phyloP scores from a whole-genome alignment of 2,113 vertebrate genomes.

The Eptatretus burgeri region DNA sequence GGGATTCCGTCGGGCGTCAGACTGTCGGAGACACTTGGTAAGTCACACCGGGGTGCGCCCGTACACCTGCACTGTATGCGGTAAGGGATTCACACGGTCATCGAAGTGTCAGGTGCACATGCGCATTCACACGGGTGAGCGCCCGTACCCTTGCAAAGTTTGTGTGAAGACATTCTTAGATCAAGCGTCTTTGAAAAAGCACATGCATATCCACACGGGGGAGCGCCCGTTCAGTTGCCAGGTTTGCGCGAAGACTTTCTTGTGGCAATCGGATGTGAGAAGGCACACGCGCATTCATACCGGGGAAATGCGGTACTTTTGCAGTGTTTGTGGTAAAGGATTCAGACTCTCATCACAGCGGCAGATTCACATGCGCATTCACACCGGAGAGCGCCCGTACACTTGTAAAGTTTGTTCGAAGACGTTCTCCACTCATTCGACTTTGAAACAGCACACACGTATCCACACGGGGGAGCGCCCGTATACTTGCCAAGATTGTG shows the following conservation, averaged over 20 bases:
- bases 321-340: neutral
- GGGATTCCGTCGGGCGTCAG: constrained; percentile 10
- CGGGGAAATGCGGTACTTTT: neutral
- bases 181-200: neutral
- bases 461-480: constrained; percentile 5
- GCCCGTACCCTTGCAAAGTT: constrained; percentile 1
- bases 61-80: constrained; percentile 19
- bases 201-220: neutral
- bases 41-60: constrained; percentile 35
- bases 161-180: neutral
- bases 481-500: neutral
- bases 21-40: constrained; percentile 7
- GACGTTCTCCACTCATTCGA: neutral
- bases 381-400: constrained; percentile 4
- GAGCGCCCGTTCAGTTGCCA: neutral
- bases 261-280: neutral
- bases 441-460: neutral
- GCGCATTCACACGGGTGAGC: neutral
- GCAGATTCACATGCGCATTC: neutral
- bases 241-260: neutral
- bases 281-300: neutral
- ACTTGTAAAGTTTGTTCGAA: neutral
- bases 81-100: constrained; percentile 10
- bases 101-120: neutral
- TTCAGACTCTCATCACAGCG: neutral